Evolutionary conservation across 1,140 invertebrate species (phyloP).

Genomic region (Drosophila lacertosa): DNA sequence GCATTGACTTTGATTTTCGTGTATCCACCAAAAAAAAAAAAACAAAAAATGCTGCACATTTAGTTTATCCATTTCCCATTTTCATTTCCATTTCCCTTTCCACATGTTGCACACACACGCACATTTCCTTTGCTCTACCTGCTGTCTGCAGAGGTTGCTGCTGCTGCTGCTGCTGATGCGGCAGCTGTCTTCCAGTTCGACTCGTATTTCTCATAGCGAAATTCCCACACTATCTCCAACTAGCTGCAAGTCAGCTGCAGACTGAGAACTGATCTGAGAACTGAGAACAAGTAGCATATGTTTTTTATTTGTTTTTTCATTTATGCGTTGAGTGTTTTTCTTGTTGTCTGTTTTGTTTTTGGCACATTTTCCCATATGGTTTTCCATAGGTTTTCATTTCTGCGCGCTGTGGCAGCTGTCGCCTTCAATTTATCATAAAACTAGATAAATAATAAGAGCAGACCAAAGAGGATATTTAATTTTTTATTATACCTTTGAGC

Average conservation of each 20-base stretch:
- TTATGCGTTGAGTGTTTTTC: constrained; percentile 16
- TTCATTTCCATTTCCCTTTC: constrained; percentile 51
- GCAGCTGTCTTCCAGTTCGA: constrained; percentile 36
- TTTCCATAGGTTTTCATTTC: constrained; percentile 55
- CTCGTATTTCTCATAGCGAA: constrained; percentile 69
- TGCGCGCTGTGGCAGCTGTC: constrained; percentile 63
- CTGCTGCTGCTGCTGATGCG: background rate
- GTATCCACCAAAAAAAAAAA: constrained; percentile 1
- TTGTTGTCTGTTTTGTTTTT: constrained; percentile 44
- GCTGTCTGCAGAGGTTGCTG: constrained; percentile 46
- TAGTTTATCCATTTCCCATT: constrained; percentile 30
- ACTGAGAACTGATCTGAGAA: constrained; percentile 46
- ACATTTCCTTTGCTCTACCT: constrained; percentile 53
- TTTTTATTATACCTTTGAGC: background rate
- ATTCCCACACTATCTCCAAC: constrained; percentile 64
- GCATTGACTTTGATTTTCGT: constrained; percentile 39
- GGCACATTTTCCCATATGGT: constrained; percentile 75
- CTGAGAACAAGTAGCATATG: constrained; percentile 48
- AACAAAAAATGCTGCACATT: background rate
- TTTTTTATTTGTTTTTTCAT: no score
- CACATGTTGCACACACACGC: constrained; percentile 66
- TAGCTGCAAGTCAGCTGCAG: constrained; percentile 74
- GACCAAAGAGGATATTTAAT: no score
- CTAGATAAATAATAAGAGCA: no score
- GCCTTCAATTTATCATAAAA: constrained; percentile 50